Conservation (phyloP, 2,113 vertebrate species). For the Strix aluco region DNA sequence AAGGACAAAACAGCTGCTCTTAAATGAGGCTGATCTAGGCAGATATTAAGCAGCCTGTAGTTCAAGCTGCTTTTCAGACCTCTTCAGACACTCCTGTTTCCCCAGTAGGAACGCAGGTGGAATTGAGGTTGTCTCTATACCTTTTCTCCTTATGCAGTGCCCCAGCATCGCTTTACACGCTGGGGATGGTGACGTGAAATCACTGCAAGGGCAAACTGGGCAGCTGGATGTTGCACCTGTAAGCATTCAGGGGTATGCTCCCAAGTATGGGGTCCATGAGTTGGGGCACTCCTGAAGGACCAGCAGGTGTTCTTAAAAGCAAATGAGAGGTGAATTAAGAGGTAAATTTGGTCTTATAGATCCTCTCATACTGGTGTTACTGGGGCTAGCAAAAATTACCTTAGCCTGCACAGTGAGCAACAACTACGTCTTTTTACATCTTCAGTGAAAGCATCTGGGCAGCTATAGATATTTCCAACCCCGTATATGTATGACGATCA, state of each 20-base stretch:
- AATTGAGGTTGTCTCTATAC: background rate
- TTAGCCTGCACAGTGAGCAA: background rate
- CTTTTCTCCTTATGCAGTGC: background rate
- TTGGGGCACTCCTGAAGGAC: no score
- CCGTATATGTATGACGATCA: background rate
- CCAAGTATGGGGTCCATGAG: rapidly evolving
- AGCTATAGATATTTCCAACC: background rate
- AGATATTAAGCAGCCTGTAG: background rate
- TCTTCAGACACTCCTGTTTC: background rate
- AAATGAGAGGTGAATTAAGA: background rate
- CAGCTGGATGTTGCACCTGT: background rate
- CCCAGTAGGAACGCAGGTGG: background rate
- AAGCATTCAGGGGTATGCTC: background rate
- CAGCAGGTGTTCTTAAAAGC: background rate
- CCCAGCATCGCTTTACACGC: background rate
- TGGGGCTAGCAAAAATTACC: background rate
- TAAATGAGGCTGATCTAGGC: background rate
- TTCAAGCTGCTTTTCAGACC: background rate
- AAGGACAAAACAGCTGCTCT: background rate
- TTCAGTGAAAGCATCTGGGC: background rate
- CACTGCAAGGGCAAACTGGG: background rate
- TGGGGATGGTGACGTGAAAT: background rate
- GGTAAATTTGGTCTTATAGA: background rate
- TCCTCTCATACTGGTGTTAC: background rate
- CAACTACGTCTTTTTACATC: background rate